A percentile compares a stretch with the other conserved stretches of the same genome.
Conservation (phyloP, 2,888 invertebrate genomes). For the Sarcophaga variegata region DNA sequence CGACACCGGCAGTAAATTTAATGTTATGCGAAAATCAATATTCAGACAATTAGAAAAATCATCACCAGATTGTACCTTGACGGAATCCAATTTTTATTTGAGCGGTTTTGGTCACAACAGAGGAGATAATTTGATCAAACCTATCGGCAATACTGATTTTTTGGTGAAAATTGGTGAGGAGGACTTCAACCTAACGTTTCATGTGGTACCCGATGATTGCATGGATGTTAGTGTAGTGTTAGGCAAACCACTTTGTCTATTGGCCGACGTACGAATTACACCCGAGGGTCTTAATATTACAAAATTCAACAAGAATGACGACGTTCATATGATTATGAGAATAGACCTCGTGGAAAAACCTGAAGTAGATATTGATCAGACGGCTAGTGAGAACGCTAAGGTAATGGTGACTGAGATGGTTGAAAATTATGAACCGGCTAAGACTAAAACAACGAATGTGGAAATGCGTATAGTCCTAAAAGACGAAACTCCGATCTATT, state of each 20-base stretch:
- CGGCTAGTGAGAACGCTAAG: no score
- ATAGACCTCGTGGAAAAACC: no score
- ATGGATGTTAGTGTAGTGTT: slow-evolving; percentile 42
- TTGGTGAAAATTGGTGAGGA: slow-evolving; percentile 17
- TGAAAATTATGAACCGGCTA: slow-evolving; percentile 27
- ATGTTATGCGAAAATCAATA: no score
- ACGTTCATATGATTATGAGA: neutral
- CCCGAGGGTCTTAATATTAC: slow-evolving; percentile 7
- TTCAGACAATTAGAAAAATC: no score
- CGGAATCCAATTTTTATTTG: slow-evolving; percentile 54
- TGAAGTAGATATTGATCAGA: no score
- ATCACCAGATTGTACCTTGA: no score
- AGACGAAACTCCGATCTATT: slow-evolving; percentile 50
- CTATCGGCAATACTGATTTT: slow-evolving; percentile 44
- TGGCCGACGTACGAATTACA: slow-evolving; percentile 18
- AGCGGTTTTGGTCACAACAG: slow-evolving; percentile 50
- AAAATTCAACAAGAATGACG: slow-evolving; percentile 23
- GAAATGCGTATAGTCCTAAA: slow-evolving; percentile 44
- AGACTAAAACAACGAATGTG: no score
- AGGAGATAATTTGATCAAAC: slow-evolving; percentile 32
- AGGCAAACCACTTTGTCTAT: slow-evolving; percentile 32
- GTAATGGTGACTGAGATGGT: slow-evolving; percentile 17
- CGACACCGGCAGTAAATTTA: no score
- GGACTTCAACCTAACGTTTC: slow-evolving; percentile 31
- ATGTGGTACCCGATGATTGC: slow-evolving; percentile 39